Percentiles rank a stretch among this genome's conserved stretches.
phyloP scores from a whole-genome alignment of 2,888 invertebrate species.

The Hanleya hanleyi region DNA sequence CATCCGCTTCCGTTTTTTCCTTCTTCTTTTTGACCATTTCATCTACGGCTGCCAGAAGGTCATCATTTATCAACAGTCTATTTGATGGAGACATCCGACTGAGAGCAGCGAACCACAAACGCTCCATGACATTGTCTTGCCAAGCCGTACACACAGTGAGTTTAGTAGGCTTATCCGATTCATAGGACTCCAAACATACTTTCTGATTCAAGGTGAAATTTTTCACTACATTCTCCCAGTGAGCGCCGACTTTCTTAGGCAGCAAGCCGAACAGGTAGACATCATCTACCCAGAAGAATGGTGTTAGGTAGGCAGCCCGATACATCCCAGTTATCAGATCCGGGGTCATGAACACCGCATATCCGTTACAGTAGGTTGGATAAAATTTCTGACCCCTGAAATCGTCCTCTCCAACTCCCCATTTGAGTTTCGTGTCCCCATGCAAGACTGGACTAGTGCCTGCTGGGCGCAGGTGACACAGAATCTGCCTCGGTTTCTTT shows the following conservation, averaged over 20 bases:
- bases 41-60: background rate
- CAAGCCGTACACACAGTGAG: conserved; percentile 45
- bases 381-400: conserved; percentile 56
- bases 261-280: conserved; percentile 69
- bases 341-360: conserved; percentile 55
- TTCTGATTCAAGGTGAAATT: conserved; percentile 87
- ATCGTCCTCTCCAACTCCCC: conserved; percentile 52
- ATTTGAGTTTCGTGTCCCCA: conserved; percentile 42
- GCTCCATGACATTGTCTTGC: conserved; percentile 44
- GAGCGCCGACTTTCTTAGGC: conserved; percentile 52
- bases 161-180: conserved; percentile 38
- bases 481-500: conserved; percentile 42
- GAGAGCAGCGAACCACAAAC: conserved; percentile 48
- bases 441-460: conserved; percentile 54
- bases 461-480: conserved; percentile 48
- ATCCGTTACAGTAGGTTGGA: conserved; percentile 70
- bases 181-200: conserved; percentile 43
- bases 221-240: conserved; percentile 79
- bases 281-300: conserved; percentile 72
- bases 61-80: background rate
- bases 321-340: conserved; percentile 61
- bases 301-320: conserved; percentile 55
- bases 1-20: no score
- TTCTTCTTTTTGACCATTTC: background rate
- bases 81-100: background rate